Conservation (phyloP, 2,888 invertebrate genomes). For the Drosophila glabriapex region DNA sequence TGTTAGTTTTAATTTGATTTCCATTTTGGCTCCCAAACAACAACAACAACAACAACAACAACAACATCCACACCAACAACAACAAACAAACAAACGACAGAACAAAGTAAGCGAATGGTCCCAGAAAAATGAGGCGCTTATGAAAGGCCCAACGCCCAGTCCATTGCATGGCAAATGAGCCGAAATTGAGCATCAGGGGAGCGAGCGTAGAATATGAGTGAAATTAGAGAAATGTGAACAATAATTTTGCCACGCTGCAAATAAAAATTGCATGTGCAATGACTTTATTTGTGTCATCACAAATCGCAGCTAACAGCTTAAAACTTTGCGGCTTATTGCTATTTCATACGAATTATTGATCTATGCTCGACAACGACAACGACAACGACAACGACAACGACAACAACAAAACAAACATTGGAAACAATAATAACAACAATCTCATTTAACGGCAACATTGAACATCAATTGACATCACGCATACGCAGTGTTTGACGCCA, state of each 20-base stretch:
- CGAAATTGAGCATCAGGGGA: background rate
- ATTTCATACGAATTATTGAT: conserved; percentile 33
- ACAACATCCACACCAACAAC: conserved; percentile 1
- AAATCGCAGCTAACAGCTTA: conserved; percentile 20
- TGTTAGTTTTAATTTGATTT: conserved; percentile 60
- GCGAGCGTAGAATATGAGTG: background rate
- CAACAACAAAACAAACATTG: conserved; percentile 1
- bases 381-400: conserved; percentile 10
- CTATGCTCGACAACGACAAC: conserved; percentile 9
- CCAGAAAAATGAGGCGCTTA: conserved; percentile 11
- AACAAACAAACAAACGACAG: conserved; percentile 1
- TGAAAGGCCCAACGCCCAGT: background rate
- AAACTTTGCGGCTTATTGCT: conserved; percentile 18
- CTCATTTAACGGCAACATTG: conserved; percentile 16
- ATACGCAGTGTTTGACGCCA: conserved; percentile 48
- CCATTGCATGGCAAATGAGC: background rate
- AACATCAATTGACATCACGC: conserved; percentile 51
- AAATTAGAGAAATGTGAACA: conserved; percentile 17
- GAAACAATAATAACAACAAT: conserved; percentile 11
- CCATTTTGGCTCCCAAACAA: conserved; percentile 20
- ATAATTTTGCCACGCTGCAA: conserved; percentile 21
- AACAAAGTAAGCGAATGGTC: conserved; percentile 9
- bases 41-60: conserved; percentile 9
- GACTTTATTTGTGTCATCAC: conserved; percentile 51
- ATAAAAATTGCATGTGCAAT: conserved; percentile 41